Evolutionary conservation across 2,888 invertebrate species (phyloP), one percentile per base, ranked within the genome.

Genomic region (Microdon myrmicae): DNA sequence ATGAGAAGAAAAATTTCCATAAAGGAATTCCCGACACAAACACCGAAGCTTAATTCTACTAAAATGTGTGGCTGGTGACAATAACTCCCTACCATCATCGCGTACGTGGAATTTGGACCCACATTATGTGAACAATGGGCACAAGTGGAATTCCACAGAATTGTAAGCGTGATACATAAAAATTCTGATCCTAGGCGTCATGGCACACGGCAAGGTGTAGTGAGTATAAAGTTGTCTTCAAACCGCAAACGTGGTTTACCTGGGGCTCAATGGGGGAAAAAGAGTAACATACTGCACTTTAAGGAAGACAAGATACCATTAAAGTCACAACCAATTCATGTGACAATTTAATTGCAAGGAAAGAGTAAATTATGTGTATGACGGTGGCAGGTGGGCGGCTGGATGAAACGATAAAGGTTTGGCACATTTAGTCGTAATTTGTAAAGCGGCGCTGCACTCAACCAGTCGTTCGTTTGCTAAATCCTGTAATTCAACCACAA

Each of bases 401-500:
- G 35, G 41, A 37, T 31, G 41, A 38, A 43, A 17, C 48, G n/a
- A 17, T 19, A 29, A 45, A 41, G 45, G 51, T 51, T 64, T 64
- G 64, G 64, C 64, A 64, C 64, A 64, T 64, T 64, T 53, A 53
- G 59, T 48, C 53, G 53, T 66, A 48, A 59, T 66, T 66, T 66
- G 66, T 59, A 48, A 32, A 38, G 19, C 45, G 43, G 12, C 14
- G 10, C 12, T 17, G 6, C 13, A 17, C 48, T 10, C 38, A 25
- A 17, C 25, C 38, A 28, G 22, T 44, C 38, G 13, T 38, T 20
- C 45, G 31, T 14, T 17, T 10, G 47, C 16, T 47, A 48, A 58
- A 66, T 58, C 53, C 54, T 43, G 53, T 59, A 66, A 66, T 66
- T 59, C 45, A 55, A 67, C 68, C 67, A 68, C 68, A 68, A 68